Conservation (phyloP, 1,140 invertebrate species). For the Eupeodes corollae region DNA sequence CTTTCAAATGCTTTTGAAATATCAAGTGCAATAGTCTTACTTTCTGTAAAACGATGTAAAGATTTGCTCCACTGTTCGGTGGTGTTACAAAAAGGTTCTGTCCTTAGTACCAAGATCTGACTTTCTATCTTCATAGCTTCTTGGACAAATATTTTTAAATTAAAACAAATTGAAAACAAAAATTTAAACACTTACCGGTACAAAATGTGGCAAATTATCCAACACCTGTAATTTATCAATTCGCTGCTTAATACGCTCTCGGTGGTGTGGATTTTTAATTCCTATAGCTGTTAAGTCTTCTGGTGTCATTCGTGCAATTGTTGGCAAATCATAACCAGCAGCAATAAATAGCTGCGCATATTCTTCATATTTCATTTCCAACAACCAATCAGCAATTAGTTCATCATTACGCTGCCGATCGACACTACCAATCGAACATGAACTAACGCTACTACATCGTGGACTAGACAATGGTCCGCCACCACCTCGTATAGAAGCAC, state of each 20-base stretch:
- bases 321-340: conserved; percentile 95
- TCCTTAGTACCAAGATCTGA: too few species aligned
- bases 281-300: conserved; percentile 78
- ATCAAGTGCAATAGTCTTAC: too few species aligned
- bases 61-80: too few species aligned
- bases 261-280: conserved; percentile 95
- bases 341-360: conserved; percentile 88
- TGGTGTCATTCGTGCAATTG: conserved; percentile 95
- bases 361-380: conserved; percentile 90
- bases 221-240: conserved; percentile 89
- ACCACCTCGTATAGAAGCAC: conserved; percentile 36
- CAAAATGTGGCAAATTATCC: conserved; percentile 85
- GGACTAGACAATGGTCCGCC: conserved; percentile 40
- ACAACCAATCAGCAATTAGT: conserved; percentile 90
- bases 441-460: conserved; percentile 52
- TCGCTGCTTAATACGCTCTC: conserved; percentile 90
- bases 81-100: too few species aligned
- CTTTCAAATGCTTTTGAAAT: too few species aligned
- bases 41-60: too few species aligned
- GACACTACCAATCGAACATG: conserved; percentile 65
- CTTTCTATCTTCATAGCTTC: too few species aligned
- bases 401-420: conserved; percentile 52
- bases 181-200: conserved; percentile 57
- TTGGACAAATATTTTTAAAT: too few species aligned
- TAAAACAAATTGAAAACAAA: not conserved